These are phyloP conservation scores for Lerista edwardsae DNA, from an alignment of 2,797 vertebrate species.

Conservation along the genomic window DNA sequence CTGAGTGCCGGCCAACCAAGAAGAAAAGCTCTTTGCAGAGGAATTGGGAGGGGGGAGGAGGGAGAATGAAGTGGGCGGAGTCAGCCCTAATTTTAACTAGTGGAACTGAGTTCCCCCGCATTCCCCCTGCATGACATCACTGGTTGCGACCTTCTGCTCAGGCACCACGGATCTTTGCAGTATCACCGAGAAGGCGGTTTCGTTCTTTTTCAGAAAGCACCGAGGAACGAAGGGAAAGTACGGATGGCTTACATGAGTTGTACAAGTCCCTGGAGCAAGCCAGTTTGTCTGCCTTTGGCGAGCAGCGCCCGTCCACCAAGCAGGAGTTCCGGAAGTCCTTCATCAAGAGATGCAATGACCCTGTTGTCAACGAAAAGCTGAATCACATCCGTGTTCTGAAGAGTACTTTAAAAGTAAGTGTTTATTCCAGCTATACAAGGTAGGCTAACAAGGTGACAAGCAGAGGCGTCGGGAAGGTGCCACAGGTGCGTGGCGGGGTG, in stretches of 20 bases:
- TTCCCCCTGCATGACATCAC: no score
- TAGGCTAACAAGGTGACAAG: background rate
- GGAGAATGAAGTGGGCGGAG: no score
- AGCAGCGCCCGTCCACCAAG: slow-evolving; percentile 84
- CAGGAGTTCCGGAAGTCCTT: slow-evolving; percentile 87
- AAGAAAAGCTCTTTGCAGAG: no score
- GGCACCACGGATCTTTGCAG: background rate
- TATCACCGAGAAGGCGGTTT: slow-evolving; percentile 8
- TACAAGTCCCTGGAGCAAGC: slow-evolving; percentile 86
- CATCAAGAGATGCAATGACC: slow-evolving; percentile 84
- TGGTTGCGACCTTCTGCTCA: no score
- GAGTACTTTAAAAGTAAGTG: slow-evolving; percentile 89
- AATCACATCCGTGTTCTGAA: slow-evolving; percentile 88
- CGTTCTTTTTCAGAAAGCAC: slow-evolving; percentile 78
- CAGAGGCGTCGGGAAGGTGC: no score
- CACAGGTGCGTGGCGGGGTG: no score
- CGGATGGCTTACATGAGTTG: slow-evolving; percentile 85
- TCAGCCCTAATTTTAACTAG: no score
- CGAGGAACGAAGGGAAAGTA: slow-evolving; percentile 67
- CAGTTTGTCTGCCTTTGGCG: slow-evolving; percentile 85
- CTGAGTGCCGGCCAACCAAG: no score
- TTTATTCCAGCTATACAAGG: background rate
- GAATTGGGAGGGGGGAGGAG: no score
- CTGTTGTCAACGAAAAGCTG: slow-evolving; percentile 88
- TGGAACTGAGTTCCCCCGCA: no score